Base-by-base conservation (phyloP, 1,140 invertebrate species). In the Temnothorax nylanderi region DNA sequence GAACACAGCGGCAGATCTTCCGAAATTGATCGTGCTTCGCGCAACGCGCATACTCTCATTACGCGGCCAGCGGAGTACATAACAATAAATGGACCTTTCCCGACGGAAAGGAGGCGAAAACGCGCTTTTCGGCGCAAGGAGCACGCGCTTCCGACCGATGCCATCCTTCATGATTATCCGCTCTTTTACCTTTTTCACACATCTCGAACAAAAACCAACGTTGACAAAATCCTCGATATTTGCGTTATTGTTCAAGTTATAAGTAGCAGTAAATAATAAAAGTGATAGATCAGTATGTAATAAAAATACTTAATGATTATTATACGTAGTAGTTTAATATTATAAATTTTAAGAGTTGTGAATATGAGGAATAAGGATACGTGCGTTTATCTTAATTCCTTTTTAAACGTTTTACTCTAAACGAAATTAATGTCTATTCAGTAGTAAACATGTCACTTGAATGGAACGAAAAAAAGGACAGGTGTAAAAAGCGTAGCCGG, bases 21-120 rank as follows among this genome's bases (percentile, higher is more conserved):
- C 89, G 89, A 90, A 90, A 90, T 90, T 90, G 89, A 90, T 90
- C 89, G 88, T 81, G 75, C 86, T 76, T 88, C 89, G 89, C 86
- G 88, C 88, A 90, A 88, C 88, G 88, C 88, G 89, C 89, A 90
- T 80, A 90, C 89, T 90, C 89, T 90, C 89, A 81, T 90, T 90
- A 90, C 89, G 54, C 80, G 84, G 85, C 80, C 71, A 60, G 62
- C 81, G n/a, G 26, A 21, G 71, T 76, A 84, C 75, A 81, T 88
- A 54, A 90, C 89, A 88, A 90, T 90, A 90, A 89, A 87, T 90
- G 88, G 86, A 90, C 88, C 75, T 90, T 85, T 76, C 69, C 86
- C 75, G 37, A 60, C 3, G 37, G 64, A 26, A 49, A 64, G 71
- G 32, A 10, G 8, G n/a, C 13, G 80, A 62, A 47, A n/a, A 71